phyloP scores from a whole-genome alignment of 2,888 invertebrate genomes.

The Smittia aterrima region DNA sequence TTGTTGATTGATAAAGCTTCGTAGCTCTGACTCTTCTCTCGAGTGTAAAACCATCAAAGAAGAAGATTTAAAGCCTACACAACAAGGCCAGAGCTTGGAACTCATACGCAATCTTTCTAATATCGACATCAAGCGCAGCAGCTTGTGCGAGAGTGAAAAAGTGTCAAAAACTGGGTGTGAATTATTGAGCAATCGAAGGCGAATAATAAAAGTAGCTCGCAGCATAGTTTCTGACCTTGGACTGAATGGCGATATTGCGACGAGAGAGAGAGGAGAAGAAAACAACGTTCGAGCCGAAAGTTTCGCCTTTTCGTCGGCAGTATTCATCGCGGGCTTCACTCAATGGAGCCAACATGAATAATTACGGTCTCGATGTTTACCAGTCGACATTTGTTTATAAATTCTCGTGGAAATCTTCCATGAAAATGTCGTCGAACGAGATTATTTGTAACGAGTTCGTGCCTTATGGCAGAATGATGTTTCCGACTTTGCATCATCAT shows the following conservation, averaged over 20 bases:
- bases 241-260: slow-evolving; percentile 12
- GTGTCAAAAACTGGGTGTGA: slow-evolving; percentile 32
- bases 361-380: slow-evolving; percentile 17
- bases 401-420: background rate
- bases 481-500: slow-evolving; percentile 31
- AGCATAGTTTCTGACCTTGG: slow-evolving; percentile 35
- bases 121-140: background rate
- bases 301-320: background rate
- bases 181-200: slow-evolving; percentile 29
- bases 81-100: no score
- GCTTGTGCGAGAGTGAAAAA: background rate
- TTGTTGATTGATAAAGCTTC: background rate
- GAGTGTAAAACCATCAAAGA: no score
- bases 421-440: background rate
- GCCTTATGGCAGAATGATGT: background rate
- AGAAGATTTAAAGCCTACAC: no score
- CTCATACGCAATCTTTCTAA: no score
- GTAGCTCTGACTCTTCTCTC: no score
- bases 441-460: slow-evolving; percentile 15
- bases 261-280: background rate
- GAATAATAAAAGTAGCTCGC: background rate
- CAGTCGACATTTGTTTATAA: background rate
- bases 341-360: background rate
- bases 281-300: background rate
- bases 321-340: background rate